Conservation (phyloP, 2,797 vertebrate genomes). For the Enteromius unitaeniatus region DNA sequence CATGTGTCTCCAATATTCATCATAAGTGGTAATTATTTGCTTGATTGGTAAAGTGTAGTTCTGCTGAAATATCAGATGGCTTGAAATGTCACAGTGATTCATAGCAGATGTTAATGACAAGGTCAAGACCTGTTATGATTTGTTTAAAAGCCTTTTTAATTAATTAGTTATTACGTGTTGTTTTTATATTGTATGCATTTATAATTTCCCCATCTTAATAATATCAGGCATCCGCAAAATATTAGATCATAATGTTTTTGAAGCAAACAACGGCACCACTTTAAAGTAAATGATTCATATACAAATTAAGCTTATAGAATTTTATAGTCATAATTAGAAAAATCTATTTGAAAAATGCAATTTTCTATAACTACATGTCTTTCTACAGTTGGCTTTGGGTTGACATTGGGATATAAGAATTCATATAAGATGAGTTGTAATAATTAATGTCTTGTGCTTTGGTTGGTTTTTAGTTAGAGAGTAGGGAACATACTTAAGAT, state of each 20-base stretch:
- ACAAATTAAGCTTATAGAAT: not conserved
- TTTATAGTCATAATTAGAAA: not conserved
- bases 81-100: constrained; percentile 34
- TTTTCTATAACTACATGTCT: not conserved
- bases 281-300: not conserved
- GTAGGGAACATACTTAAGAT: not conserved
- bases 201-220: not conserved
- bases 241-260: not conserved
- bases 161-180: not conserved
- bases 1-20: constrained; percentile 41
- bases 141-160: constrained; percentile 16
- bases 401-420: not conserved
- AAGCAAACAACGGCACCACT: not conserved
- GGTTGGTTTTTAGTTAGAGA: constrained; percentile 7
- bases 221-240: not conserved
- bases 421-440: not conserved
- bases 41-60: constrained; percentile 46
- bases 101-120: constrained; percentile 6
- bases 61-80: constrained; percentile 11
- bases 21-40: constrained; percentile 31
- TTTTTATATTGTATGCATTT: not conserved
- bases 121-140: constrained; percentile 16
- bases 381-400: not conserved
- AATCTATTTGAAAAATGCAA: not conserved
- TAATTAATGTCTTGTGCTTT: not conserved